Conservation (phyloP, 2,113 vertebrate genomes). For the Pedionomus torquatus region DNA sequence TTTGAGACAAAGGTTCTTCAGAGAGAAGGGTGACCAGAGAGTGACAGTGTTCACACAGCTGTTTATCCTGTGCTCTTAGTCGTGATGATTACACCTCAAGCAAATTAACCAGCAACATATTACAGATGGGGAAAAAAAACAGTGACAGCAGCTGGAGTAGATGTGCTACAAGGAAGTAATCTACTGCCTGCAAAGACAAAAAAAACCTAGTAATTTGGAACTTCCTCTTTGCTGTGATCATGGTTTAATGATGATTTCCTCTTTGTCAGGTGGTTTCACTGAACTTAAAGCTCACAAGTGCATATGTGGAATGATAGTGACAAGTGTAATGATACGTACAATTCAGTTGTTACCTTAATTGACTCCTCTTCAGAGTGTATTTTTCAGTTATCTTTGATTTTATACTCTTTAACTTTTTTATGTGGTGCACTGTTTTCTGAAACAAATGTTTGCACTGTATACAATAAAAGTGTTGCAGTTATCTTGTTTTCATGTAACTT, state of each 20-base stretch:
- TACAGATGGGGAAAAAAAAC: neutral
- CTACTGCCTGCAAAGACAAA: neutral
- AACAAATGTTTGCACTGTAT: neutral
- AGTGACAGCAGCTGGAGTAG: neutral
- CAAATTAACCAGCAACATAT: neutral
- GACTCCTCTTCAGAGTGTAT: neutral
- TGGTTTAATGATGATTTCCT: neutral
- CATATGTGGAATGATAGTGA: neutral
- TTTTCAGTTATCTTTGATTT: neutral
- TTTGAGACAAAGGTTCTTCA: neutral
- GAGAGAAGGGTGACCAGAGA: neutral
- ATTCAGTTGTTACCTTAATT: neutral
- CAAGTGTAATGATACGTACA: accelerated
- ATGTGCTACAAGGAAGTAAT: neutral
- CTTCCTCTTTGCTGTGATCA: neutral
- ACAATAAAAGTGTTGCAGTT: neutral
- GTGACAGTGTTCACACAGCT: neutral
- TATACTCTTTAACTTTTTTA: neutral
- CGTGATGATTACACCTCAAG: neutral
- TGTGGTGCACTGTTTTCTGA: neutral
- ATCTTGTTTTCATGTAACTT: slow-evolving; percentile 63
- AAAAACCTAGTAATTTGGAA: no score
- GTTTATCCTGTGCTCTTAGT: neutral
- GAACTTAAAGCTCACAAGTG: neutral
- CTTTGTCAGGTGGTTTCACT: neutral